Conservation (phyloP, 2,113 vertebrate species). For the Tichodroma muraria region DNA sequence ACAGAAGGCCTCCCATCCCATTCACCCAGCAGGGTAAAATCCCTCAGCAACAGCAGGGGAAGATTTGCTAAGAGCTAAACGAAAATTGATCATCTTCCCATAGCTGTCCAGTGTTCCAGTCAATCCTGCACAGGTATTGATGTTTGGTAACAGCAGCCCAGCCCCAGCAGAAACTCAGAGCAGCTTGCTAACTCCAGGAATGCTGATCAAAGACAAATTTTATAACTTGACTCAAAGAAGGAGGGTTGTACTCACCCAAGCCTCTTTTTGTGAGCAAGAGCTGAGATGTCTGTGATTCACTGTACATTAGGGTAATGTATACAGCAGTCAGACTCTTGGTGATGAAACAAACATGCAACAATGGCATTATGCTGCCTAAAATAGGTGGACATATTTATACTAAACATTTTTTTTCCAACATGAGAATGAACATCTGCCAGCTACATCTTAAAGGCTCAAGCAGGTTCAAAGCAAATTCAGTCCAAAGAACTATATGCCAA, state of each 20-base stretch:
- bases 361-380: background rate
- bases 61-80: background rate
- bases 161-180: background rate
- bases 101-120: background rate
- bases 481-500: background rate
- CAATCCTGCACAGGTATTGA: background rate
- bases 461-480: background rate
- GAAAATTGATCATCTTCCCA: slow-evolving; percentile 26
- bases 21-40: background rate
- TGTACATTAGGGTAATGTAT: background rate
- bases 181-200: slow-evolving; percentile 6
- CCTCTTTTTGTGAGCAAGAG: background rate
- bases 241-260: background rate
- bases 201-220: background rate
- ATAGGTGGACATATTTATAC: background rate
- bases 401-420: background rate
- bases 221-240: background rate
- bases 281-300: slow-evolving; percentile 17
- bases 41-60: background rate
- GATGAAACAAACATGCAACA: background rate
- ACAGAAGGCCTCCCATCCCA: background rate
- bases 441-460: background rate
- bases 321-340: background rate
- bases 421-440: background rate
- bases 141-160: background rate